phyloP scores from a whole-genome alignment of 2,113 vertebrate genomes.

The Anoplopoma fimbria region DNA sequence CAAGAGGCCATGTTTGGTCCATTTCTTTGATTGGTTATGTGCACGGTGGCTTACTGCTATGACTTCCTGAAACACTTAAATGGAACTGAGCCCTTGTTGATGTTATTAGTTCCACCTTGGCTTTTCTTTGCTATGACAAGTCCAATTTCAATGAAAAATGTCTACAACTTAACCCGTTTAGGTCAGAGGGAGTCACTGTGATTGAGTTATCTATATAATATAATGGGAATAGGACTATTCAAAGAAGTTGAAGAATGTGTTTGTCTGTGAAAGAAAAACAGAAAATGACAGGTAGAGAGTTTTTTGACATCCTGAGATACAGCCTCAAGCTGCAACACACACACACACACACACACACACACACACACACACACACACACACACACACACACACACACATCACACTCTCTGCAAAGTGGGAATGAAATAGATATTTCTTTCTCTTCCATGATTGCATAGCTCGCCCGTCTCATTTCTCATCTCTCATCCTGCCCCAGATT shows the following conservation, averaged over 20 bases:
- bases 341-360: conserved; percentile 21
- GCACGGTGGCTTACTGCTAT: background rate
- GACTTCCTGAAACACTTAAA: conserved; percentile 1
- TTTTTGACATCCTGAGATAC: background rate
- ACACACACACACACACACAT: conserved; percentile 11
- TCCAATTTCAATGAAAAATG: background rate
- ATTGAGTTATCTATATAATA: background rate
- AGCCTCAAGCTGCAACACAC: conserved; percentile 10
- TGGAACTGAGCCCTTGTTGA: background rate
- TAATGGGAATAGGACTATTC: background rate
- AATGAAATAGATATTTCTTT: conserved; percentile 41
- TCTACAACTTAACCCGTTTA: background rate
- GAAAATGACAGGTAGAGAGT: background rate
- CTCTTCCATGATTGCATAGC: conserved; percentile 15
- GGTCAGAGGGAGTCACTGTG: background rate
- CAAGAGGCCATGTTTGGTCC: background rate
- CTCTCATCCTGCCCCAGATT: conserved; percentile 13
- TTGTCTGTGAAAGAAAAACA: background rate
- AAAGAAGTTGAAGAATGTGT: background rate
- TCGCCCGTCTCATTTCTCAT: conserved; percentile 8
- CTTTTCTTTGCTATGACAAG: conserved; percentile 18
- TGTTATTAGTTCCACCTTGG: conserved; percentile 16
- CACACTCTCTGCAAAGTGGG: background rate
- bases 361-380: conserved; percentile 22
- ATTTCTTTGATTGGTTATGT: background rate